Evolutionary conservation across 2,888 invertebrate species (phyloP).

Genomic region (Ceramica pisi): DNA sequence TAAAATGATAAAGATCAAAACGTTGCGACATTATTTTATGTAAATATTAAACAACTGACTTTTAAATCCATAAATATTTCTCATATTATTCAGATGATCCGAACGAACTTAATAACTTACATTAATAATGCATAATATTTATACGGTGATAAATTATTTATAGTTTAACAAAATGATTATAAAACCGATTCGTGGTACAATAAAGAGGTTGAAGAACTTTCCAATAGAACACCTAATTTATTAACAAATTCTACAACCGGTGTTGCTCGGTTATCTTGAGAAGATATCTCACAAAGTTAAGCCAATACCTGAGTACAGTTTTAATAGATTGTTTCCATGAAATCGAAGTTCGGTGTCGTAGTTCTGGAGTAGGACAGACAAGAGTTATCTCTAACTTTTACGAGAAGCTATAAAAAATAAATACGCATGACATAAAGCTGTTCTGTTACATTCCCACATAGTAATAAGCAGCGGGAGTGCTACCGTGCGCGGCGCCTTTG

Average conservation of each 20-base stretch:
- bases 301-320: conserved; percentile 62
- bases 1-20: conserved; percentile 34
- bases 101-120: conserved; percentile 38
- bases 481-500: conserved; percentile 87
- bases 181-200: conserved; percentile 30
- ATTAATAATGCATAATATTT: conserved; percentile 56
- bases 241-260: conserved; percentile 61
- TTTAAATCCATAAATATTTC: conserved; percentile 31
- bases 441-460: conserved; percentile 80
- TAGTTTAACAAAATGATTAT: conserved; percentile 35
- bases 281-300: conserved; percentile 66
- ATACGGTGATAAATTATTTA: conserved; percentile 41
- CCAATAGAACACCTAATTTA: conserved; percentile 57
- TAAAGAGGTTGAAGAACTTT: conserved; percentile 61
- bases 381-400: conserved; percentile 72
- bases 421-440: conserved; percentile 73
- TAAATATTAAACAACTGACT: conserved; percentile 26
- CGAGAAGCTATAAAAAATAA: conserved; percentile 80
- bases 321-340: conserved; percentile 77
- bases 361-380: conserved; percentile 68
- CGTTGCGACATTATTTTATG: conserved; percentile 38
- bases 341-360: conserved; percentile 72
- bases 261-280: conserved; percentile 58
- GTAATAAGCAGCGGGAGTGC: conserved; percentile 78
- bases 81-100: conserved; percentile 30